Evolutionary conservation across 30 jellyfish, hydroid and myxozoan genomes (phyloP).

Genomic region (Aurelia coerulea): DNA sequence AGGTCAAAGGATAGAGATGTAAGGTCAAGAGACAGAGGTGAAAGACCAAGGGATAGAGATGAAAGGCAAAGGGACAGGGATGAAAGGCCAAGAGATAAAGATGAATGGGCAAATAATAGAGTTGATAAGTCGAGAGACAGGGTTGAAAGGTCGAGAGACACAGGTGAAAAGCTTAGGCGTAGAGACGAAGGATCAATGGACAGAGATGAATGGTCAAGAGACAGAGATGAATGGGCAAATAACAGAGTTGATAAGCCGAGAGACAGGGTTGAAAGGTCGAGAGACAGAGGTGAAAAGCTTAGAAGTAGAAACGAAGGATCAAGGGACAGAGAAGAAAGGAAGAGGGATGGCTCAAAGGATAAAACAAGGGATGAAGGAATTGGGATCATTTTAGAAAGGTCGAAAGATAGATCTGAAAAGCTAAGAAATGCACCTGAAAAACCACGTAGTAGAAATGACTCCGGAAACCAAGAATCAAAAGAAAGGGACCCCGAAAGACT

Average conservation of each 20-base stretch:
- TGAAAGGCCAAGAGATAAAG: neutral
- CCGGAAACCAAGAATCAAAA: too few species aligned
- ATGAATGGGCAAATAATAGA: neutral
- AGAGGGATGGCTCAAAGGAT: constrained; percentile 13
- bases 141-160: neutral
- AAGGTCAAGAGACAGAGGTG: neutral
- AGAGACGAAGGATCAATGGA: neutral
- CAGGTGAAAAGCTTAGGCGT: neutral
- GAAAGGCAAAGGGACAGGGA: neutral
- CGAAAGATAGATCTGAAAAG: neutral
- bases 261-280: neutral
- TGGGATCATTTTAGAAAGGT: neutral
- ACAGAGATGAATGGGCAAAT: neutral
- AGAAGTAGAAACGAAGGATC: neutral
- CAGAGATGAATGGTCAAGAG: neutral
- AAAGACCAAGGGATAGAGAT: neutral
- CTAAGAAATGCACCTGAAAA: neutral
- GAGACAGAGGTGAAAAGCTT: neutral
- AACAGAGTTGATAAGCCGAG: neutral
- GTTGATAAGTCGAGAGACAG: neutral
- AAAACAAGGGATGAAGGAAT: neutral
- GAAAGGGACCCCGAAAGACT: too few species aligned
- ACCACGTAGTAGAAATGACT: too few species aligned
- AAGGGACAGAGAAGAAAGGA: neutral
- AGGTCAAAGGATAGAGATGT: neutral